Percentiles rank a stretch among this genome's conserved stretches.
Evolutionary conservation across 2,113 vertebrate genomes (phyloP).

Genomic region (Pseudonaja textilis): DNA sequence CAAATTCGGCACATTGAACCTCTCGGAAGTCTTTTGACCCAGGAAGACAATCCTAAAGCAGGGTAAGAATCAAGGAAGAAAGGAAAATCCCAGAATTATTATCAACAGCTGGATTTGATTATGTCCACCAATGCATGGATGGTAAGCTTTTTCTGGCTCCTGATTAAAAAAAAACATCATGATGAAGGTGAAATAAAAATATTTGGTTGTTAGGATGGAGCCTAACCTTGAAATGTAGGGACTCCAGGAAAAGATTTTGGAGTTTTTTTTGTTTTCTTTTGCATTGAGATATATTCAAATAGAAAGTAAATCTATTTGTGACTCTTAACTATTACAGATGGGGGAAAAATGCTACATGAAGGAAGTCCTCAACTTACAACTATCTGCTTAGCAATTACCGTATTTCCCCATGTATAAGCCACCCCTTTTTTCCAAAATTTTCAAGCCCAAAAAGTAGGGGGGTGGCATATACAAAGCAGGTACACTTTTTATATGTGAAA

Average conservation of each 20-base stretch:
- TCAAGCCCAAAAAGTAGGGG: too few relatives aligned
- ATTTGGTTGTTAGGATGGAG: neutral
- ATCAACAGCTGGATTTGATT: neutral
- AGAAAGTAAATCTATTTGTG: too few relatives aligned
- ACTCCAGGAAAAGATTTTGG: neutral
- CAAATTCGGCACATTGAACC: constrained; percentile 92
- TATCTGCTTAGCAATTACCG: neutral
- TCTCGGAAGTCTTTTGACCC: constrained; percentile 93
- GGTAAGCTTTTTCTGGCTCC: neutral
- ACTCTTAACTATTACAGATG: too few relatives aligned
- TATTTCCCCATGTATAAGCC: too few relatives aligned
- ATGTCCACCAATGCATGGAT: too few relatives aligned
- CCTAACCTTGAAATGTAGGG: neutral
- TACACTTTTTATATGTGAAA: too few relatives aligned
- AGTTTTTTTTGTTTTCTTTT: neutral
- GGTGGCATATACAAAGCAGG: too few relatives aligned
- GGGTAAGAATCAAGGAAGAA: neutral
- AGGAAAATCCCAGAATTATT: neutral
- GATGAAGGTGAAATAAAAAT: neutral
- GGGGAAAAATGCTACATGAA: too few relatives aligned
- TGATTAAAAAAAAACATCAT: neutral
- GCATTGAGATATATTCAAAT: neutral
- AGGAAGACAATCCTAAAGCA: constrained; percentile 82
- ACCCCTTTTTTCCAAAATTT: too few relatives aligned
- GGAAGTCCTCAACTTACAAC: neutral